A percentile compares a stretch with the other conserved stretches of the same genome.
Conservation (phyloP, 2,113 vertebrate genomes). For the Mus pahari region DNA sequence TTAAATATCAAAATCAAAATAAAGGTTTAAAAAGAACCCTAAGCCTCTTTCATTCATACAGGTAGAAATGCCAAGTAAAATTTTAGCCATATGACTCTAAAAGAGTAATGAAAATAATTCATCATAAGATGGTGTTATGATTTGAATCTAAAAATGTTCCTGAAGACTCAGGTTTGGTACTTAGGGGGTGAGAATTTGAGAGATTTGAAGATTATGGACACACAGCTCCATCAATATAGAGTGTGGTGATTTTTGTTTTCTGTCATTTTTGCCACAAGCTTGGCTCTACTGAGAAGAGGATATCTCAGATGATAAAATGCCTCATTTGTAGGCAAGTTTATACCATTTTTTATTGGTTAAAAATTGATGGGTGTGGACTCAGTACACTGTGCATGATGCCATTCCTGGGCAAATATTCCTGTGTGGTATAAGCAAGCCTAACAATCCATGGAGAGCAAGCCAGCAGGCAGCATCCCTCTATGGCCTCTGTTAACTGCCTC, state of each 20-base stretch:
- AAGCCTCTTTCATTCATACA: not conserved
- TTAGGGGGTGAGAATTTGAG: not conserved
- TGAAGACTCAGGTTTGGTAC: not conserved
- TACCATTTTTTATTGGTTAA: not conserved
- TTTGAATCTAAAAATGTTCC: not conserved
- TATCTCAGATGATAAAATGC: not conserved
- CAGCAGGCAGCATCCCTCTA: not conserved
- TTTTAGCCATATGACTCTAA: not conserved
- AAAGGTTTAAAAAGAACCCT: not conserved
- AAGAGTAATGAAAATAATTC: not conserved
- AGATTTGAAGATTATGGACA: too few species aligned
- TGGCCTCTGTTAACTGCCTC: not conserved
- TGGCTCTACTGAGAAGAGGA: not conserved
- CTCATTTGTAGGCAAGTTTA: not conserved
- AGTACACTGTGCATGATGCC: not conserved
- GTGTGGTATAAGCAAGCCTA: not conserved
- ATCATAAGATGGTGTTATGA: not conserved
- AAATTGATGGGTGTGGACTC: not conserved
- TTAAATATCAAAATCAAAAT: not conserved
- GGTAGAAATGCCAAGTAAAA: not conserved
- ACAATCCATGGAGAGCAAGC: not conserved
- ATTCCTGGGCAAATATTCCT: not conserved
- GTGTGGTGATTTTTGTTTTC: not conserved
- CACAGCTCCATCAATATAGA: not conserved
- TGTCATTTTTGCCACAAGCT: not conserved